Percentiles rank a stretch among this genome's conserved stretches.
Conservation (phyloP, 2,113 vertebrate species). For the Heterotilapia buettikoferi region DNA sequence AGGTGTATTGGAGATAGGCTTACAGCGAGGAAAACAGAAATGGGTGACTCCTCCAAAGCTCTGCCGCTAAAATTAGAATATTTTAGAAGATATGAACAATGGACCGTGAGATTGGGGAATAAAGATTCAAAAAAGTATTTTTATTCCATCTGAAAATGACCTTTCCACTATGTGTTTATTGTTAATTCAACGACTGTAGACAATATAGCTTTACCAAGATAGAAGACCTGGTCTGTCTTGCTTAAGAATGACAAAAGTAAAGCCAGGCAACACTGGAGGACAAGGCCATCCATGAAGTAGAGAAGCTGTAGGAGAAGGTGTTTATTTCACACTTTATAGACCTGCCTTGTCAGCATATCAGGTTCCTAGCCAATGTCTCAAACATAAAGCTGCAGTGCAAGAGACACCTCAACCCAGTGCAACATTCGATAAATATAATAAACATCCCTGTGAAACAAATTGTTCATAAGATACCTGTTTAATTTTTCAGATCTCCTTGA, state of each 20-base stretch:
- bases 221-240: conserved; percentile 7
- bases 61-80: conserved; percentile 64
- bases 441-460: conserved; percentile 96
- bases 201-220: conserved; percentile 22
- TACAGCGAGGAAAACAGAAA: conserved; percentile 48
- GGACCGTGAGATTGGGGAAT: conserved; percentile 31
- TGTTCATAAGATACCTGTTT: conserved; percentile 99
- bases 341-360: conserved; percentile 51
- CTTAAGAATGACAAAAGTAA: conserved; percentile 33
- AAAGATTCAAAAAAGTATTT: conserved; percentile 48
- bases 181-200: conserved; percentile 13
- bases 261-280: conserved; percentile 20
- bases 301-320: conserved; percentile 18
- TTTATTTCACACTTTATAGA: conserved; percentile 54
- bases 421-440: conserved; percentile 96
- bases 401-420: conserved; percentile 76
- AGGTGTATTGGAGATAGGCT: conserved; percentile 52
- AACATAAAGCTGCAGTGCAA: conserved; percentile 58
- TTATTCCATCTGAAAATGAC: conserved; percentile 52
- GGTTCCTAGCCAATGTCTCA: conserved; percentile 10
- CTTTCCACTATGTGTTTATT: conserved; percentile 14
- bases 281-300: conserved; percentile 14
- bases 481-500: conserved; percentile 98
- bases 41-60: conserved; percentile 55
- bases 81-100: conserved; percentile 52